Base-by-base conservation (phyloP, 2,113 vertebrate species). In the Neoarius graeffei region DNA sequence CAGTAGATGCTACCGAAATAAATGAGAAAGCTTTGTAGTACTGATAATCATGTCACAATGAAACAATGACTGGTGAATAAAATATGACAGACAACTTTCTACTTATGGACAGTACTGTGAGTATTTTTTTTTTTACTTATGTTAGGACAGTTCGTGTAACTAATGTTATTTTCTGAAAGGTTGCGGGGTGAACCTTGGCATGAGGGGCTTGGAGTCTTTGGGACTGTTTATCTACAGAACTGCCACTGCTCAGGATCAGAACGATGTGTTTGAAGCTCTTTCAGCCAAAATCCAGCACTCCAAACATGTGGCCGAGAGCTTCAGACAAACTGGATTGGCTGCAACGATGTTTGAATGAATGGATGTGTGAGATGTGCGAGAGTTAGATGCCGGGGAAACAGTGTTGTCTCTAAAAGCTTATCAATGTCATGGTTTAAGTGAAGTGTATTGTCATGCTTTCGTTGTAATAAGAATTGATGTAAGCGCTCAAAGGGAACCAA, bases 161-260 rank as follows among this genome's bases (percentile, higher is more conserved):
- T 79, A 3, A 2, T 86, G 35, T 56, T 77, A 69, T 17, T 82
- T 30, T 60, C 20, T 85, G 23, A 20, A 91, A 96, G 96, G 94
- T 81, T 96, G 93, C 82, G 96, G 95, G 52, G 95, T 97, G 66
- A 97, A 96, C 91, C 92, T 96, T 20, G 95, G 95, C 15, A 91
- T 97, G 89, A 86, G 91, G 56, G 94, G 95, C n/a, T 93, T 96
- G 87, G 94, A 96, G 92, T 95, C 94, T 1, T 93, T 95, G 92
- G 94, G 94, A 89, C 92, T 94, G 23, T 96, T 96, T 35, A 95
- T 96, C 93, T 95, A 96, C 86, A 92, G 86, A 56, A 95, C 94
- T 52, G 94, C 94, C 57, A 95, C 92, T 0, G 95, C 95, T 5
- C 91, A 93, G 86, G 95, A 96, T 93, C 94, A 95, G 92, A 96